These are phyloP conservation scores for Listronotus oregonensis DNA, from an alignment of 1,140 invertebrate species.

Conservation along the genomic window DNA sequence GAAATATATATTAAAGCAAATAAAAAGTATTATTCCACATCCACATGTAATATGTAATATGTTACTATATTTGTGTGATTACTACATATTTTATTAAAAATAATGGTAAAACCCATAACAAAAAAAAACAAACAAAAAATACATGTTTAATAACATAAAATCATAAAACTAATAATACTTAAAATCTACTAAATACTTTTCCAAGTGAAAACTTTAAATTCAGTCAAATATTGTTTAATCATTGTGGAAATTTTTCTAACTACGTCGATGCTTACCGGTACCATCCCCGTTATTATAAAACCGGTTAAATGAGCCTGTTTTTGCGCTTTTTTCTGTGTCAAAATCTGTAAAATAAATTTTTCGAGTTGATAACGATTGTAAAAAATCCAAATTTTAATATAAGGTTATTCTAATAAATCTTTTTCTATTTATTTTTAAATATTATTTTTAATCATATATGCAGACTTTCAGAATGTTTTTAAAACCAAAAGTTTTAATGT, in stretches of 20 bases:
- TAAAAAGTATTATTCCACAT: no score
- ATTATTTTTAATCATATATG: constrained; percentile 12
- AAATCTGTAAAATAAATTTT: constrained; percentile 41
- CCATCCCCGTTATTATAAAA: constrained; percentile 40
- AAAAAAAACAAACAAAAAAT: no score
- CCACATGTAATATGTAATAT: no score
- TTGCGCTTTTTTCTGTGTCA: constrained; percentile 39
- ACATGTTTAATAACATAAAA: no score
- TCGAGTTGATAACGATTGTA: constrained; percentile 24
- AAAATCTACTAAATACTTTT: constrained; percentile 5
- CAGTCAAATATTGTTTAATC: not conserved
- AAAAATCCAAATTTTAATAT: constrained; percentile 8
- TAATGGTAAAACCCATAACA: no score
- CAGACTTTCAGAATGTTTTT: constrained; percentile 30
- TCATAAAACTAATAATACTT: no score
- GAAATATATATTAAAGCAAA: no score
- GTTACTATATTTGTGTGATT: no score
- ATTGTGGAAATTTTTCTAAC: constrained; percentile 29
- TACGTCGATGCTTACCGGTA: constrained; percentile 40
- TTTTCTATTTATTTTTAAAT: constrained; percentile 8
- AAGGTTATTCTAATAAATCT: not conserved
- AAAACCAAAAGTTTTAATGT: not conserved
- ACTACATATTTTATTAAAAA: no score
- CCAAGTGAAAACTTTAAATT: not conserved
- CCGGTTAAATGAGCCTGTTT: constrained; percentile 36